Conservation (phyloP, 2,888 invertebrate genomes). For the Torymus texanus region DNA sequence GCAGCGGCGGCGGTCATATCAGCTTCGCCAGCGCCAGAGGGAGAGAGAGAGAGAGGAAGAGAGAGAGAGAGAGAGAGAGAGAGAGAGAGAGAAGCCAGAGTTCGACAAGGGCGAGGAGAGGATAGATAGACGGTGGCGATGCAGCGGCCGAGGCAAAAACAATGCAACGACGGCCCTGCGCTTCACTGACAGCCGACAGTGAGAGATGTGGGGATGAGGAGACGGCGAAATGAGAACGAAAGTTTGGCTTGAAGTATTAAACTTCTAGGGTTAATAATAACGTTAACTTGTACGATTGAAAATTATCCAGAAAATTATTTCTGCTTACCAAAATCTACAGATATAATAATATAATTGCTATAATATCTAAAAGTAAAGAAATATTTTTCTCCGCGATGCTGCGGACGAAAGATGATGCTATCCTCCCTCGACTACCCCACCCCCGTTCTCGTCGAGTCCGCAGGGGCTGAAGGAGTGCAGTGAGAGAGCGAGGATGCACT, state of each 20-base stretch:
- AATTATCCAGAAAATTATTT: no score
- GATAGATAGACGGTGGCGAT: background rate
- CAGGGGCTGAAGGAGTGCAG: slow-evolving; percentile 41
- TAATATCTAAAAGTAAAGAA: background rate
- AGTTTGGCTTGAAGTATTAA: background rate
- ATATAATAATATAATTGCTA: no score
- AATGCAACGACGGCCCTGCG: slow-evolving; percentile 1
- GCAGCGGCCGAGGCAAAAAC: background rate
- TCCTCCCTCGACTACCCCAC: slow-evolving; percentile 5
- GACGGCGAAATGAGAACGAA: background rate
- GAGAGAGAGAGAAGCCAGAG: background rate
- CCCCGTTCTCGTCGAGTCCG: background rate
- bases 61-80: background rate
- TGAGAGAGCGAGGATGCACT: slow-evolving; percentile 61
- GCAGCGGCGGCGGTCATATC: slow-evolving; percentile 12
- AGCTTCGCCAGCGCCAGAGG: background rate
- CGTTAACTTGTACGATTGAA: no score
- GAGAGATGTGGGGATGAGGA: background rate
- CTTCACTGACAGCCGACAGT: background rate
- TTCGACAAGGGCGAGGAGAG: background rate
- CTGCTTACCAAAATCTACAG: no score
- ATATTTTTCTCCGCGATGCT: slow-evolving; percentile 1
- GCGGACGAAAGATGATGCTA: slow-evolving; percentile 40
- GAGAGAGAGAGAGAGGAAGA: background rate
- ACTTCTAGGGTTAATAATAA: no score